A percentile compares a stretch with the other conserved stretches of the same genome.
phyloP scores from a whole-genome alignment of 1,140 invertebrate genomes.

The Drosophila fuyamai region DNA sequence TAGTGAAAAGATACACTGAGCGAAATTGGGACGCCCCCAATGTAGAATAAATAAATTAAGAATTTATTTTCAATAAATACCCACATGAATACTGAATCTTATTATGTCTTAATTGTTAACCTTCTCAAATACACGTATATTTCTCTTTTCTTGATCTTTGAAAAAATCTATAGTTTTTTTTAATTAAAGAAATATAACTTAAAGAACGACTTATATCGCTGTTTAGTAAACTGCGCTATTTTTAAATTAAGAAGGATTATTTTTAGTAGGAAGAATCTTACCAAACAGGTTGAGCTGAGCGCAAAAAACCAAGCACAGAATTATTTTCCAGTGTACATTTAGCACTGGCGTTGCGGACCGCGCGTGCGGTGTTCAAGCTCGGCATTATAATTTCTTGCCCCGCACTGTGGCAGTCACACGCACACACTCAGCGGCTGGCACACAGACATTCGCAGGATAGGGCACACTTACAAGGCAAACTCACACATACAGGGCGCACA shows the following conservation, averaged over 20 bases:
- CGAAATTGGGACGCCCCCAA: background rate
- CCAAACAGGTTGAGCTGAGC: no score
- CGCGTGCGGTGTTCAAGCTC: conserved; percentile 74
- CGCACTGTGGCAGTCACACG: conserved; percentile 60
- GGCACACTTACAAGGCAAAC: conserved; percentile 6
- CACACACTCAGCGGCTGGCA: conserved; percentile 4
- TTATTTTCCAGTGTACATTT: conserved; percentile 52
- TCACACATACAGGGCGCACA: conserved; percentile 56
- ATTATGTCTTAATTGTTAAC: no score
- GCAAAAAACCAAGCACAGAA: no score
- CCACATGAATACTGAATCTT: no score
- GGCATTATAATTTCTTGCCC: conserved; percentile 83
- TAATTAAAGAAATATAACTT: no score
- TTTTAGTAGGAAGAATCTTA: background rate
- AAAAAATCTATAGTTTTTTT: no score
- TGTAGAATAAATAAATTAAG: no score
- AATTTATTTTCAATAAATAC: no score
- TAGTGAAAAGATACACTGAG: conserved; percentile 73
- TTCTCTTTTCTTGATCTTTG: no score
- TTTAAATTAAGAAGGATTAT: background rate
- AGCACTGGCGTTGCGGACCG: conserved; percentile 25
- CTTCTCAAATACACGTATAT: no score
- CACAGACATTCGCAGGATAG: conserved; percentile 20
- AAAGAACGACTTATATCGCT: no score
- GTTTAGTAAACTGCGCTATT: no score